phyloP scores from a whole-genome alignment of 1,140 invertebrate genomes.

The Nephotettix cincticeps region DNA sequence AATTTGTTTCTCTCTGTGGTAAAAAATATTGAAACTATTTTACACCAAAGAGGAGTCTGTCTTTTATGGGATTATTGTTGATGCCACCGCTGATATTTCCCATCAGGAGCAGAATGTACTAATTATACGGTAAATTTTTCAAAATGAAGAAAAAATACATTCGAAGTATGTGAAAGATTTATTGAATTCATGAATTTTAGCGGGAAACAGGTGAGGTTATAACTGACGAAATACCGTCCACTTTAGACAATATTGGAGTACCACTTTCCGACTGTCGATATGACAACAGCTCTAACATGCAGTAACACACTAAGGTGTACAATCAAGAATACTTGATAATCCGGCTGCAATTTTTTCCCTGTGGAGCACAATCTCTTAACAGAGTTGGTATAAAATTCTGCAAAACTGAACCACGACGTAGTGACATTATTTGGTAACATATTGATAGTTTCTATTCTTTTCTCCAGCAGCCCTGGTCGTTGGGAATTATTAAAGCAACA shows the following conservation, averaged over 20 bases:
- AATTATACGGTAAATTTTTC: neutral
- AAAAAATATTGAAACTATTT: no score
- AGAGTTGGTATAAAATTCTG: neutral
- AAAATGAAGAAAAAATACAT: neutral
- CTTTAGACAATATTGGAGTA: no score
- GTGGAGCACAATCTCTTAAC: slow-evolving; percentile 34
- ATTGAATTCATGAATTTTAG: neutral
- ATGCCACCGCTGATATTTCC: neutral
- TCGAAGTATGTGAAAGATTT: neutral
- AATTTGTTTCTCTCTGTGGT: no score
- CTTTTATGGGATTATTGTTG: no score
- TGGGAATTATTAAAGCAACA: neutral
- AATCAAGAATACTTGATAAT: slow-evolving; percentile 22
- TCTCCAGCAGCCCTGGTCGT: neutral
- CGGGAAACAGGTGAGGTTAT: neutral
- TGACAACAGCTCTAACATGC: neutral
- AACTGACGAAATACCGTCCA: no score
- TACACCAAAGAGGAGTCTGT: no score
- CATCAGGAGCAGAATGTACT: neutral
- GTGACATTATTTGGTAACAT: neutral
- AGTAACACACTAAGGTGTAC: neutral
- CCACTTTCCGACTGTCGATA: neutral
- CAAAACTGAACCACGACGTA: neutral
- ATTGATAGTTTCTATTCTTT: neutral
- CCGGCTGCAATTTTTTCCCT: slow-evolving; percentile 30